Base-by-base conservation (phyloP, 2,113 vertebrate genomes). In the Agapornis roseicollis region DNA sequence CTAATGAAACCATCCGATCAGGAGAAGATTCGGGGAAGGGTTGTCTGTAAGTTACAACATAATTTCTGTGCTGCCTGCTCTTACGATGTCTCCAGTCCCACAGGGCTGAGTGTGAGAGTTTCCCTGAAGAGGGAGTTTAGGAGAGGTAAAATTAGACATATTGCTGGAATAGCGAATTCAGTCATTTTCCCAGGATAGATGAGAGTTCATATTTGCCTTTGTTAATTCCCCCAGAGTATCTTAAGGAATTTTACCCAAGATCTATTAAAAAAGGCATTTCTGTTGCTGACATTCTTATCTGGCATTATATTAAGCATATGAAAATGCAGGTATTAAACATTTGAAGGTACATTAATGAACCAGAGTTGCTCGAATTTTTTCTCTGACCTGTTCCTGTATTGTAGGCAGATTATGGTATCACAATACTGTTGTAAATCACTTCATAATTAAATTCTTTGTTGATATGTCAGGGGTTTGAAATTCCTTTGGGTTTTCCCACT, bases 391-490 rank as follows among this genome's bases (percentile, higher is more conserved):
- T 93, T 91, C 37, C 35, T 88, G 35, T 74, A 22, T 46, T 44
- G 27, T 80, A 74, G 60, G 35, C 82, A 93, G 82, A 72, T 95
- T 71, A 60, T 55, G 39, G 55, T 76, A 76, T 86, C 86, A 89
- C 84, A 92, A 92, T 86, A 52, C 50, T 84, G 60, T 39, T 80
- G 52, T 84, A 90, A 90, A 93, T 95, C 77, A 81, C 80, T 89
- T 94, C 33, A 28, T 94, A 91, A 95, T 96, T 85, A 85, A 95
- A 89, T 93, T 95, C 81, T 93, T 94, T 52, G 41, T 79, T 90
- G 90, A 3, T 88, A 76, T 84, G 65, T 89, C 47, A 84, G 25
- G 23, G 47, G 50, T 35, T 86, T 94, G 82, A 87, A 93, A 93
- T 96, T 96, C 92, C 85, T 86, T 84, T 90, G 91, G 82, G 68